These are phyloP conservation scores for Addax nasomaculatus DNA, from an alignment of 2,113 vertebrate genomes.

Conservation along the genomic window DNA sequence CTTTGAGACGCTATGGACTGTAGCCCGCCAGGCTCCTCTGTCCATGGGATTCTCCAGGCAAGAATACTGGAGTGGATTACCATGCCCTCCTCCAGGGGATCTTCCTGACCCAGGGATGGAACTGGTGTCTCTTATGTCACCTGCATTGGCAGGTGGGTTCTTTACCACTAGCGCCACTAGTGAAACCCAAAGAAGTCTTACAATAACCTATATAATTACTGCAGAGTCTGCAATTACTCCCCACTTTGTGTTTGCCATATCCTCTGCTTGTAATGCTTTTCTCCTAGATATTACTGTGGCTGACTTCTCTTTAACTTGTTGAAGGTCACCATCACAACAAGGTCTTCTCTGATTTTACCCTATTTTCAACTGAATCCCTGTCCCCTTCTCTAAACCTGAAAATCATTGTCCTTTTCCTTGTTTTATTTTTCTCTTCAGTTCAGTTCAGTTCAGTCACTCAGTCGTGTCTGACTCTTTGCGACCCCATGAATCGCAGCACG, in stretches of 20 bases:
- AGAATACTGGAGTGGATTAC: neutral
- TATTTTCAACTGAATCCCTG: neutral
- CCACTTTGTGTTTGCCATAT: neutral
- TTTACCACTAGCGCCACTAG: neutral
- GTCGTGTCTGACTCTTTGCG: too few relatives aligned
- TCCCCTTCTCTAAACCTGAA: neutral
- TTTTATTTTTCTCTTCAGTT: neutral
- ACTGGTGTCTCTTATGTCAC: neutral
- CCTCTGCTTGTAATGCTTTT: neutral
- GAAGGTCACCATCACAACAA: neutral
- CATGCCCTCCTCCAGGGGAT: neutral
- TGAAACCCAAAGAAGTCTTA: neutral
- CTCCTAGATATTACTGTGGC: neutral
- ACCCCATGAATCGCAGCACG: too few relatives aligned
- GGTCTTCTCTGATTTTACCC: neutral
- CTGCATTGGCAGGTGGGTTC: neutral
- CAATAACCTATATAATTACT: neutral
- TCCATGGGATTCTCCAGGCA: neutral
- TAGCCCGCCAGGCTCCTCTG: fast-evolving
- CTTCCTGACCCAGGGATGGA: neutral
- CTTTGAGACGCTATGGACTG: neutral
- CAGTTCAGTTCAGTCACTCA: too few relatives aligned
- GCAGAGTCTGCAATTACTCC: neutral
- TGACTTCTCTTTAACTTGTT: neutral
- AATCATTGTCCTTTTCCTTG: neutral